phyloP scores from a whole-genome alignment of 2,888 invertebrate genomes.

The Cheiracanthium punctorium region DNA sequence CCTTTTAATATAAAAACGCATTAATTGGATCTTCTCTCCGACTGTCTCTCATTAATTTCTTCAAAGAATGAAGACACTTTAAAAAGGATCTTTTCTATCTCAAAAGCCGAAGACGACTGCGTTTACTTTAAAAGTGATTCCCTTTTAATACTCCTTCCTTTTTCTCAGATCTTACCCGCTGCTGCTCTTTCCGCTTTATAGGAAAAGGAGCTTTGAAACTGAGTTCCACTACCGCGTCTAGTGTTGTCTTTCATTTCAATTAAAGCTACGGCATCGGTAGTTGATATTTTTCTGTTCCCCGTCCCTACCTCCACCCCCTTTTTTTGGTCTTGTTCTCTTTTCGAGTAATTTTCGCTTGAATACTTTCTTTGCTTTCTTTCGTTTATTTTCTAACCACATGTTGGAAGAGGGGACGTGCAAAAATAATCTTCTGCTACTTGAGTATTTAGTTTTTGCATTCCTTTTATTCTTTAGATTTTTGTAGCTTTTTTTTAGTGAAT shows the following conservation, averaged over 20 bases:
- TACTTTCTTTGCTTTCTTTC: conserved; percentile 6
- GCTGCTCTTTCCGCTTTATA: neutral
- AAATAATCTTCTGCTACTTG: too few relatives aligned
- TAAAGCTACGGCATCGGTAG: conserved; percentile 22
- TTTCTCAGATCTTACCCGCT: neutral
- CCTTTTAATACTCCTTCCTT: neutral
- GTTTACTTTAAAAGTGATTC: neutral
- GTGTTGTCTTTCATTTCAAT: conserved; percentile 54
- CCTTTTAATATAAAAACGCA: neutral
- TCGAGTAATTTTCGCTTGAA: conserved; percentile 16
- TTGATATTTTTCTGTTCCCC: neutral
- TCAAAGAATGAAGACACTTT: neutral
- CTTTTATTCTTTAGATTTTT: too few relatives aligned
- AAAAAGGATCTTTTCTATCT: neutral
- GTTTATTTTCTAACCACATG: neutral
- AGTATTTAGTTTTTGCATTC: too few relatives aligned
- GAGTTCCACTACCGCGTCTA: neutral
- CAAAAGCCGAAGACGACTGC: neutral
- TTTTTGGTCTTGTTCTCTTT: conserved; percentile 15
- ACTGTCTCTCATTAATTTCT: neutral
- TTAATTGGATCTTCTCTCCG: neutral
- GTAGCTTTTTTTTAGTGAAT: too few relatives aligned
- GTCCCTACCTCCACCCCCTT: neutral
- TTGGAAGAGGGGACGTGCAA: neutral
- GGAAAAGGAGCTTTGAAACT: conserved; percentile 29